These are phyloP conservation scores for Tetranychus truncatus DNA, from an alignment of 2,888 invertebrate species.

Conservation along the genomic window DNA sequence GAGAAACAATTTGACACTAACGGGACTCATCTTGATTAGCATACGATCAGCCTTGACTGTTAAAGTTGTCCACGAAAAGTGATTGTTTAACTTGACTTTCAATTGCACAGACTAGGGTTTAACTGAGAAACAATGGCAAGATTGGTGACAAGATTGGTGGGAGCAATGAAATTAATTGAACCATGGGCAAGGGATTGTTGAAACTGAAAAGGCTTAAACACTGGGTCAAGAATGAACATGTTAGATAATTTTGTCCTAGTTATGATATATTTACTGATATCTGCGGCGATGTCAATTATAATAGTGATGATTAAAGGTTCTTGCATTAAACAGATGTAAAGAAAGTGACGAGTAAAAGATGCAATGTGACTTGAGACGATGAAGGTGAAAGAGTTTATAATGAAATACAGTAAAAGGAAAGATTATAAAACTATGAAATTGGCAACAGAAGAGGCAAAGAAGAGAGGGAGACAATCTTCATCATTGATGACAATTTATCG, in stretches of 20 bases:
- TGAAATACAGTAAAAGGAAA: neutral
- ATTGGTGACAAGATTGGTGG: too few relatives aligned
- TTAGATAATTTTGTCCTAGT: neutral
- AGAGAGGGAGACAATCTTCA: too few relatives aligned
- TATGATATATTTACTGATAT: neutral
- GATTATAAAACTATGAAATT: neutral
- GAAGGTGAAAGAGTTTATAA: neutral
- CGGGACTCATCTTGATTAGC: too few relatives aligned
- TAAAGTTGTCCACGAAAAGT: too few relatives aligned
- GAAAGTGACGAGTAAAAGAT: neutral
- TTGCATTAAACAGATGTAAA: neutral
- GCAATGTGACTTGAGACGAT: neutral
- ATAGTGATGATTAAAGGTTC: neutral
- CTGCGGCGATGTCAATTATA: neutral
- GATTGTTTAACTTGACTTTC: too few relatives aligned
- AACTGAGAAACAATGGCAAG: too few relatives aligned
- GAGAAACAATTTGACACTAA: too few relatives aligned
- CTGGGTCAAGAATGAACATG: neutral
- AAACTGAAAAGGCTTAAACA: neutral
- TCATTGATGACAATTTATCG: too few relatives aligned
- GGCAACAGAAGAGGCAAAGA: neutral
- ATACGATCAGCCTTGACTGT: too few relatives aligned
- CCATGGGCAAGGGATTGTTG: neutral
- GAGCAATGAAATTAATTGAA: too few relatives aligned
- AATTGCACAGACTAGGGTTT: too few relatives aligned